These are phyloP conservation scores for Leptarthrus brevirostris DNA, from an alignment of 2,888 invertebrate species.

Conservation along the genomic window DNA sequence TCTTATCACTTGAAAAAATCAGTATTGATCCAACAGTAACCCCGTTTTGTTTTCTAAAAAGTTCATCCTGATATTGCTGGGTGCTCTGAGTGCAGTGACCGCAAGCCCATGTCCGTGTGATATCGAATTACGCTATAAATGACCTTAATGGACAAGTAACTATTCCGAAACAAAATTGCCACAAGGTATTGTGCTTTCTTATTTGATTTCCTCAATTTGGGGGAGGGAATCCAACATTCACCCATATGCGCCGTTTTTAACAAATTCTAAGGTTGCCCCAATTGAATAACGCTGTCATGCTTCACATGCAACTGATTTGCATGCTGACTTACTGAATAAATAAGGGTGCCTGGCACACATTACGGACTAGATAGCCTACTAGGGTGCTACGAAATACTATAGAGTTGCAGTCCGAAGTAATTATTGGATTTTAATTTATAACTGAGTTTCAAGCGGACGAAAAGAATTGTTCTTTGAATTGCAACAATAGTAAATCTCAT, in stretches of 20 bases:
- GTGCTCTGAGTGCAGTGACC: constrained; percentile 19
- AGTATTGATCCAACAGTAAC: too few relatives aligned
- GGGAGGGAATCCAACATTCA: not conserved
- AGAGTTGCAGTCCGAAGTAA: too few relatives aligned
- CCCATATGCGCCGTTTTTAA: constrained; percentile 7
- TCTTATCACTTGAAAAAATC: too few relatives aligned
- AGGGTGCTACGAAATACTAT: too few relatives aligned
- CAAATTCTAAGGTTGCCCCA: not conserved
- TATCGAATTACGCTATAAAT: not conserved
- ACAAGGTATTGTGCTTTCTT: not conserved
- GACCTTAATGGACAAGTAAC: not conserved
- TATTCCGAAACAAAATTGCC: constrained; percentile 18
- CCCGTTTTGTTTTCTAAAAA: too few relatives aligned
- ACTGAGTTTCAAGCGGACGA: too few relatives aligned
- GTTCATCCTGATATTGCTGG: not conserved
- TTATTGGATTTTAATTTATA: too few relatives aligned
- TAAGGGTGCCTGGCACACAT: too few relatives aligned
- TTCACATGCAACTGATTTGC: constrained; percentile 30
- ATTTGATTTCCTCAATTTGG: not conserved
- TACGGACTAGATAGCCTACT: too few relatives aligned
- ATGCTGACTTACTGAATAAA: not conserved
- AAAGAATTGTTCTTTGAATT: too few relatives aligned
- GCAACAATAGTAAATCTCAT: too few relatives aligned
- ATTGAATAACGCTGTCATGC: constrained; percentile 25
- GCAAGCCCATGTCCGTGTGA: too few relatives aligned